Evolutionary conservation across 2,797 vertebrate species (phyloP).

Genomic region (Peromyscus nudipes): DNA sequence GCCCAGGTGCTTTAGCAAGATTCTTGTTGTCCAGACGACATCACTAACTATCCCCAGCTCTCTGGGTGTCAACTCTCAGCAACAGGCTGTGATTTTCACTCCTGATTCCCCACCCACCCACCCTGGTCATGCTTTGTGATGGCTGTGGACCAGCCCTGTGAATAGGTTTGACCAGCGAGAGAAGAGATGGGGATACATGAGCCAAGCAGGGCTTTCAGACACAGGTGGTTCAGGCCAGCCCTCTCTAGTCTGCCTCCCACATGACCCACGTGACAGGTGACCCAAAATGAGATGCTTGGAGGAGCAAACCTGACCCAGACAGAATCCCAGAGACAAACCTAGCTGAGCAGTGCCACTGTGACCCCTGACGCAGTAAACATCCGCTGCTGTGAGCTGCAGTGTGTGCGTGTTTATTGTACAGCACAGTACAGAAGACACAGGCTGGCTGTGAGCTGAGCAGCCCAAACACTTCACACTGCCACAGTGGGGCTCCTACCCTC

Average conservation of each 20-base stretch:
- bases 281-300: not conserved
- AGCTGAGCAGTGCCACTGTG: not conserved
- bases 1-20: not conserved
- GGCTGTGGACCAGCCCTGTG: rapidly evolving
- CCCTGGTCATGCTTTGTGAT: rapidly evolving
- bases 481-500: rapidly evolving
- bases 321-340: not conserved
- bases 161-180: not conserved
- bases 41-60: not conserved
- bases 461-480: not conserved
- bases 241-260: rapidly evolving
- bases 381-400: not conserved
- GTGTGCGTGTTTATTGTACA: not conserved
- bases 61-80: not conserved
- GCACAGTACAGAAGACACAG: not conserved
- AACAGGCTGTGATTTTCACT: not conserved
- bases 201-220: not conserved
- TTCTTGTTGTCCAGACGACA: not conserved
- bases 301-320: not conserved
- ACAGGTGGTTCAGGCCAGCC: not conserved
- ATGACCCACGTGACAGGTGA: not conserved
- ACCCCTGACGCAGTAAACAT: not conserved
- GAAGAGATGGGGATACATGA: not conserved
- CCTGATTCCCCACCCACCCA: not conserved
- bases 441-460: too few relatives aligned